Conservation (phyloP, 2,797 vertebrate species). For the Carduelis carduelis region DNA sequence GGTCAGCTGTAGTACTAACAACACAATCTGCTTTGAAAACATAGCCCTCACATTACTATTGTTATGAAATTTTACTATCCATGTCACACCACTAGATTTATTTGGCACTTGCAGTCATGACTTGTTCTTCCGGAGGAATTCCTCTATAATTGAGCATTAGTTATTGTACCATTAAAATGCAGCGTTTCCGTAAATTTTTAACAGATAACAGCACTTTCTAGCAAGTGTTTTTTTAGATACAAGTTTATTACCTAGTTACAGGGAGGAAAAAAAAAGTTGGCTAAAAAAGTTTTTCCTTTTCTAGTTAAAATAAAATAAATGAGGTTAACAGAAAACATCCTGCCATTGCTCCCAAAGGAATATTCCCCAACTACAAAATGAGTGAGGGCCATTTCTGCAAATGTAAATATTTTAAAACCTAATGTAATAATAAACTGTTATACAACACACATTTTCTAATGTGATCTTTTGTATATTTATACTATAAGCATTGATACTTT, state of each 20-base stretch:
- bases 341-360: conserved; percentile 60
- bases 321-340: conserved; percentile 73
- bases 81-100: conserved; percentile 68
- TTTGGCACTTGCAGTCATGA: conserved; percentile 70
- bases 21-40: conserved; percentile 46
- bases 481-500: background rate
- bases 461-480: background rate
- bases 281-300: conserved; percentile 67
- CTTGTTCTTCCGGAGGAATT: conserved; percentile 73
- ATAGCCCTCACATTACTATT: conserved; percentile 62
- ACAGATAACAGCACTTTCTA: conserved; percentile 75
- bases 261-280: conserved; percentile 27
- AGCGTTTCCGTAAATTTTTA: conserved; percentile 72
- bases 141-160: conserved; percentile 70
- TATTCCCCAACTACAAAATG: conserved; percentile 8
- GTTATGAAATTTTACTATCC: conserved; percentile 75
- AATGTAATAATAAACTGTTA: conserved; percentile 18
- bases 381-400: conserved; percentile 39
- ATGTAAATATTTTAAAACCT: conserved; percentile 18
- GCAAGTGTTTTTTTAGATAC: conserved; percentile 72
- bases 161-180: conserved; percentile 69
- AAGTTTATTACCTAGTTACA: conserved; percentile 70
- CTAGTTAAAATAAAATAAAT: conserved; percentile 48
- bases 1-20: background rate
- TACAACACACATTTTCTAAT: background rate